Evolutionary conservation across 2,888 invertebrate species (phyloP), one percentile per base, ranked within the genome.

Genomic region (Limnephilus auricula): DNA sequence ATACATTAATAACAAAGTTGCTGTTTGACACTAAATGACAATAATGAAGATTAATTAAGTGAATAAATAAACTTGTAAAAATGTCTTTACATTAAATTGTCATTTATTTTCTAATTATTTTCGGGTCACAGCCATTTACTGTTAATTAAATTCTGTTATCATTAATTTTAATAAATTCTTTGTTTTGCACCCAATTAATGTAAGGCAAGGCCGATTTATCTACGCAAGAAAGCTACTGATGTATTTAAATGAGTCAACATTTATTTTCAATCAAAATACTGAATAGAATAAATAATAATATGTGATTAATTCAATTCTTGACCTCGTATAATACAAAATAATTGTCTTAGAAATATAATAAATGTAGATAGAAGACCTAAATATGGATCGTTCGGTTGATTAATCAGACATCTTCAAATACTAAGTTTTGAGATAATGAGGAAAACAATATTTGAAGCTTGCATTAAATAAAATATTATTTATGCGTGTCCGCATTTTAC

Each of bases 71-170:
- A 65, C n/a, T 25, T 25, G 25, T 65, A 9, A 6, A 65, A 65
- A n/a, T 65, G 65, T 65, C 65, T 65, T 65, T 65, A 37, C 12
- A n/a, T 32, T 80, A 80, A 31, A 18, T 31, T 80, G 80, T 45
- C 10, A 85, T 37, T 40, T 37, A 40, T 85, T 40, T 30, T 85
- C n/a, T 37, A n/a, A 37, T 37, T 37, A 2, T 25, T 34, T 40
- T 65, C 65, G 30, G 85, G 85, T 85, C 85, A 85, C 85, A 85
- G 85, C 85, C 45, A 85, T 34, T 84, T 85, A 45, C 85, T 40
- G 30, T 34, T 34, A 45, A 40, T 85, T 85, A 15, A 31, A 25
- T 65, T 65, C 65, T 65, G 25, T 65, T 65, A 65, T 65, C 65
- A 65, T 6, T 25, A 18, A 18, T 65, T 25, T 25, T n/a, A 9